Conservation (phyloP, 1,140 invertebrate species). For the Bombyx mandarina region DNA sequence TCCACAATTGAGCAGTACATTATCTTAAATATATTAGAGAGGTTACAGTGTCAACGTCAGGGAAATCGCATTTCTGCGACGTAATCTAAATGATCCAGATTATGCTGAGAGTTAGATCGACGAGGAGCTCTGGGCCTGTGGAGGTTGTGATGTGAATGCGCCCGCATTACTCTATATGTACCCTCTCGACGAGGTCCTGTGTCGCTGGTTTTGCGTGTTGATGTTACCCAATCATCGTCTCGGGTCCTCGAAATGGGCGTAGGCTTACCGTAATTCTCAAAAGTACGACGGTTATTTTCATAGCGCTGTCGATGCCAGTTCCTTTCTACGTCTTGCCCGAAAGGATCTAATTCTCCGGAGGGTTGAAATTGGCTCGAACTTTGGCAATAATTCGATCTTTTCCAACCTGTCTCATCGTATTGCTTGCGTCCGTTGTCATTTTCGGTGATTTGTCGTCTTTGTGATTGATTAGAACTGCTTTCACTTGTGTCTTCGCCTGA, state of each 20-base stretch:
- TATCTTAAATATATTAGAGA: slow-evolving; percentile 31
- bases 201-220: slow-evolving; percentile 45
- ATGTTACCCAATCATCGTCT: slow-evolving; percentile 45
- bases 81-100: slow-evolving; percentile 72
- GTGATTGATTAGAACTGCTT: slow-evolving; percentile 79
- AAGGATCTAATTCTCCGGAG: slow-evolving; percentile 72
- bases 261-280: slow-evolving; percentile 52
- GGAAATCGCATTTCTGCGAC: slow-evolving; percentile 74
- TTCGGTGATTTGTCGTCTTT: slow-evolving; percentile 73
- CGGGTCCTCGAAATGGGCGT: slow-evolving; percentile 23
- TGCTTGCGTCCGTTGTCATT: slow-evolving; percentile 70
- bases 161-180: slow-evolving; percentile 55
- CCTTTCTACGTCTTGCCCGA: slow-evolving; percentile 68
- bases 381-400: slow-evolving; percentile 74
- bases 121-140: slow-evolving; percentile 54
- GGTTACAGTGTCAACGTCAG: slow-evolving; percentile 47
- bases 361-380: slow-evolving; percentile 74
- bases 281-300: slow-evolving; percentile 49
- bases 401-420: slow-evolving; percentile 78
- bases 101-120: slow-evolving; percentile 69
- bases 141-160: slow-evolving; percentile 70
- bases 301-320: slow-evolving; percentile 67
- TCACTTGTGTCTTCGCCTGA: slow-evolving; percentile 85
- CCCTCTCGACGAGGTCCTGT: slow-evolving; percentile 39
- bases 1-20: slow-evolving; percentile 63